These are phyloP conservation scores for Aplodontia rufa DNA, from an alignment of 2,113 vertebrate species.

Conservation along the genomic window DNA sequence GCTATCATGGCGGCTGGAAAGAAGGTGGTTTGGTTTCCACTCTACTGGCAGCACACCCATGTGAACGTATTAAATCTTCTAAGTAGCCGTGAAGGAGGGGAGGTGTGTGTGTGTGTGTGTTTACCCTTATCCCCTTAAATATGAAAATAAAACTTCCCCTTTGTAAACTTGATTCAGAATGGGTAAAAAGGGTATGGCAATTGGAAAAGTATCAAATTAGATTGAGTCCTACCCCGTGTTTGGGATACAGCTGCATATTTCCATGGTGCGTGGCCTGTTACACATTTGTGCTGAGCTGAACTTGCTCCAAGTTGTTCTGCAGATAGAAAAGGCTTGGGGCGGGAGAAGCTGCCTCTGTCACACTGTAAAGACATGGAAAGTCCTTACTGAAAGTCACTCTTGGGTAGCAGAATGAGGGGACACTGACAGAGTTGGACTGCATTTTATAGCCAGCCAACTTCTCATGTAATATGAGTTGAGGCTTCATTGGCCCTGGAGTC, in stretches of 20 bases:
- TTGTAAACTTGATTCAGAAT: slow-evolving; percentile 17
- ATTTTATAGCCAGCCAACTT: slow-evolving; percentile 50
- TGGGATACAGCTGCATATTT: slow-evolving; percentile 40
- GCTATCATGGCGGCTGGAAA: not conserved
- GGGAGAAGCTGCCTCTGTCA: not conserved
- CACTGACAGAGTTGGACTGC: not conserved
- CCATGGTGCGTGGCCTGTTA: slow-evolving; percentile 49
- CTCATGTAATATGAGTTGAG: slow-evolving; percentile 76
- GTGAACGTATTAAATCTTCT: slow-evolving; percentile 55
- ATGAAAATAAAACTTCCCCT: slow-evolving; percentile 31
- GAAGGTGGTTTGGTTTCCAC: not conserved
- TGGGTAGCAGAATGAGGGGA: not conserved
- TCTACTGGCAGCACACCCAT: not conserved
- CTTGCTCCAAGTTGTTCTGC: not conserved
- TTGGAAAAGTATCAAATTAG: slow-evolving; percentile 30
- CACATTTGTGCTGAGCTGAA: slow-evolving; percentile 16
- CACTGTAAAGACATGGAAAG: not conserved
- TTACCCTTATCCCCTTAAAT: not conserved
- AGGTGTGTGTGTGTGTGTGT: not conserved
- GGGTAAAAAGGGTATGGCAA: not conserved
- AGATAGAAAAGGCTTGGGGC: not conserved
- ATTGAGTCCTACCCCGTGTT: not conserved
- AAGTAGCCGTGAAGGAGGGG: slow-evolving; percentile 5
- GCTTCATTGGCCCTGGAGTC: slow-evolving; percentile 57
- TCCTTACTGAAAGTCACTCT: not conserved